Evolutionary conservation across 2,797 vertebrate genomes (phyloP).

Genomic region (Coregonus sp.): DNA sequence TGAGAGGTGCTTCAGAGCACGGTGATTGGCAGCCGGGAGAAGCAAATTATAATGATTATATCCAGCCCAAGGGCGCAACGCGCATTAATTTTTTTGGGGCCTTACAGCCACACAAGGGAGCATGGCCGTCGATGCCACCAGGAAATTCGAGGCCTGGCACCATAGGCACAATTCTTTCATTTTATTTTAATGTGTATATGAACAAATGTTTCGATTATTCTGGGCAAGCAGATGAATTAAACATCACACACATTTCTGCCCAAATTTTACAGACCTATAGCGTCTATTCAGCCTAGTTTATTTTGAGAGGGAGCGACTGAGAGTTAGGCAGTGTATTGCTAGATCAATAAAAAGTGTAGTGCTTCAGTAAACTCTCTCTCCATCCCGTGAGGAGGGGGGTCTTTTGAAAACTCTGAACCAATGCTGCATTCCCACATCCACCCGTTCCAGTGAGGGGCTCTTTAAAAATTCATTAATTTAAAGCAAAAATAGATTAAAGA

Average conservation of each 20-base stretch:
- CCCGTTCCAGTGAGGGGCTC: conserved; percentile 71
- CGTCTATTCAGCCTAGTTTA: conserved; percentile 50
- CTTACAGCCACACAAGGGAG: too few relatives aligned
- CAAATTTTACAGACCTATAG: conserved; percentile 38
- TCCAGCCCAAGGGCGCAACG: too few relatives aligned
- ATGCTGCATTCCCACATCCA: conserved; percentile 74
- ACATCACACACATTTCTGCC: background rate
- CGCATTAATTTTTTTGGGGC: too few relatives aligned
- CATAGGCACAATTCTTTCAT: too few relatives aligned
- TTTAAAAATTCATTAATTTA: conserved; percentile 89
- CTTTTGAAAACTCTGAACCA: conserved; percentile 71
- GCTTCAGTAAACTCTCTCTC: conserved; percentile 69
- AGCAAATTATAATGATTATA: too few relatives aligned
- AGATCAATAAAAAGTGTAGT: conserved; percentile 77
- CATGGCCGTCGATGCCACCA: too few relatives aligned
- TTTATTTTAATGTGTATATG: too few relatives aligned
- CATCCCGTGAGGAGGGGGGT: conserved; percentile 61
- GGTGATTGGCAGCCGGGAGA: too few relatives aligned
- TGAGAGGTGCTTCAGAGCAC: too few relatives aligned
- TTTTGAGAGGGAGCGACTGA: conserved; percentile 29
- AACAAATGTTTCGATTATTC: too few relatives aligned
- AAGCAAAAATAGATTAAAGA: conserved; percentile 84
- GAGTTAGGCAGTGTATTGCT: conserved; percentile 66
- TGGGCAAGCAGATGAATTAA: too few relatives aligned
- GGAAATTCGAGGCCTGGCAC: too few relatives aligned